phyloP scores from a whole-genome alignment of 2,888 invertebrate genomes.

The Amaurobius ferox region DNA sequence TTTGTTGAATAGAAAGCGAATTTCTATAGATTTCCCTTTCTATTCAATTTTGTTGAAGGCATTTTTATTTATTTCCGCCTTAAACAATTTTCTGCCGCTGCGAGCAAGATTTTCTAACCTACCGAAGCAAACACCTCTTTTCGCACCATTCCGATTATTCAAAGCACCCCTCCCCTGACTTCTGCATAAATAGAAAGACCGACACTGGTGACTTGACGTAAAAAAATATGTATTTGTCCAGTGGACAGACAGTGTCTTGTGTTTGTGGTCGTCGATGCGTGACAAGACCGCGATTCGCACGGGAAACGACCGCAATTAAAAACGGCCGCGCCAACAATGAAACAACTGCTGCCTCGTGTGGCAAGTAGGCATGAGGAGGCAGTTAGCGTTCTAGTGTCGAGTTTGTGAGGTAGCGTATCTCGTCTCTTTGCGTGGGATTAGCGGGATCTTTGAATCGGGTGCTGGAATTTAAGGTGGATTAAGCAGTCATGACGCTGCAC shows the following conservation, averaged over 20 bases:
- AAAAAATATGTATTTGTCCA: background rate
- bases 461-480: background rate
- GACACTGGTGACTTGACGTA: background rate
- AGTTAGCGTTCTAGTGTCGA: background rate
- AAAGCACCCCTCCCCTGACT: background rate
- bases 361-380: background rate
- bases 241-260: background rate
- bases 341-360: constrained; percentile 14
- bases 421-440: background rate
- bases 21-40: too few species aligned
- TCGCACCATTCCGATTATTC: background rate
- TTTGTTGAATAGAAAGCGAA: too few species aligned
- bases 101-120: background rate
- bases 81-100: background rate
- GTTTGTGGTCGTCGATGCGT: constrained; percentile 31
- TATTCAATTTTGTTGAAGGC: too few species aligned
- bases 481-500: constrained; percentile 16
- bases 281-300: constrained; percentile 44
- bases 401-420: background rate
- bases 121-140: too few species aligned
- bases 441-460: background rate
- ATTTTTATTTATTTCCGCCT: too few species aligned
- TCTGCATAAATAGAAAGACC: background rate
- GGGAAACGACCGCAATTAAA: constrained; percentile 56
- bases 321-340: constrained; percentile 29